These are phyloP conservation scores for Druceiella hillmani DNA, from an alignment of 2,888 invertebrate genomes.

Conservation along the genomic window DNA sequence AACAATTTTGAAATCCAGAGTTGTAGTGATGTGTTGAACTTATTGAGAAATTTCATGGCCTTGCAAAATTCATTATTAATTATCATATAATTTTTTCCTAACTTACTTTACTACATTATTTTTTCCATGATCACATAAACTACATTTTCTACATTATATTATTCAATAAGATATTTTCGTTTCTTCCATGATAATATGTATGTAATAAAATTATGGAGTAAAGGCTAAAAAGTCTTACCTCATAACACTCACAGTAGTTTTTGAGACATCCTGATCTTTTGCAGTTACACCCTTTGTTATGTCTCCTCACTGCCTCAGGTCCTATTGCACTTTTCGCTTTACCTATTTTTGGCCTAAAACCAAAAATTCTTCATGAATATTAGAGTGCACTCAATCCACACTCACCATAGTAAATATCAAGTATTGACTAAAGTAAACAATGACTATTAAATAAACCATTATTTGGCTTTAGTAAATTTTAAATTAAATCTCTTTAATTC, in stretches of 20 bases:
- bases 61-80: no score
- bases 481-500: no score
- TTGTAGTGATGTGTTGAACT: no score
- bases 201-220: constrained; percentile 2
- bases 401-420: no score
- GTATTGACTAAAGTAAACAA: no score
- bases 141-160: neutral
- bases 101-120: neutral
- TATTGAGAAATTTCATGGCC: no score
- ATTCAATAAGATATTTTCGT: neutral
- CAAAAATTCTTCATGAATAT: constrained; percentile 6
- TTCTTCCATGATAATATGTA: constrained; percentile 5
- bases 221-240: constrained; percentile 51
- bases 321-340: constrained; percentile 69
- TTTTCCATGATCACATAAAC: neutral
- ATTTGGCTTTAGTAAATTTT: no score
- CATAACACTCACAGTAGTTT: constrained; percentile 99
- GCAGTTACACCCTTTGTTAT: constrained; percentile 98
- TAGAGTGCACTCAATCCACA: no score
- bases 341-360: constrained; percentile 89
- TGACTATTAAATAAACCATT: no score
- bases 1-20: no score
- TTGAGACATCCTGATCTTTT: constrained; percentile 97
- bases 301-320: constrained; percentile 70
- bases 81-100: no score